Evolutionary conservation across 2,113 vertebrate genomes (phyloP), one percentile per base, ranked within the genome.

Genomic region (Hiodon tergisus): DNA sequence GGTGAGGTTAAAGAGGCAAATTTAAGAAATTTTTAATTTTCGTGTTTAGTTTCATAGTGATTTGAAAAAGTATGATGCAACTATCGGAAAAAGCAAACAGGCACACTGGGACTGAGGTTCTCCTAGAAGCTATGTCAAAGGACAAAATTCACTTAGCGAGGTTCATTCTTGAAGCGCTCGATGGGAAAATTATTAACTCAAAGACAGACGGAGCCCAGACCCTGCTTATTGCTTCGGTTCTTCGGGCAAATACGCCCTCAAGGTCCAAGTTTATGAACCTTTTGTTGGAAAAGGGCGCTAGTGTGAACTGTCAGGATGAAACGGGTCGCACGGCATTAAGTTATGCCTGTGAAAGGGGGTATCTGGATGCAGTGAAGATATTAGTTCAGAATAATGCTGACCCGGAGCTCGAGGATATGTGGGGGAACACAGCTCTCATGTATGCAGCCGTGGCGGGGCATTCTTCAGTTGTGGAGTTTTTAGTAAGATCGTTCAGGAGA

Each of bases 401-500:
- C 76, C 89, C 89, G 0, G 88, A 90, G 78, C 70, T 87, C 0
- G 79, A 72, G 50, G 90, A 92, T 79, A 2, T 53, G 0, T 89
- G 91, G 89, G 88, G 89, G 0, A 90, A 91, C 76, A 90, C 81
- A 0, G 82, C 88, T 0, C 80, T 92, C 0, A 90, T 91, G 83
- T 91, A 89, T 62, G 89, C 87, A 0, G 81, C 83, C 0, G 89
- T 78, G 0, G 78, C 84, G 0, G 88, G 87, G 7, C 89, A 86
- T 59, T 81, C 83, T 0, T 16, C 60, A 0, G 84, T 92, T 3
- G 79, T 91, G 0, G 87, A 84, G 74, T 92, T 92, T 59, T 72
- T 92, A 59, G 87, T 89, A 74, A 77, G 88, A 11, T 89, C 89
- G 5, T 92, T 92, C 71, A 92, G 90, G 76, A 81, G 89, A 55